Base-by-base conservation (phyloP, 2,113 vertebrate genomes). In the Silurus asotus region DNA sequence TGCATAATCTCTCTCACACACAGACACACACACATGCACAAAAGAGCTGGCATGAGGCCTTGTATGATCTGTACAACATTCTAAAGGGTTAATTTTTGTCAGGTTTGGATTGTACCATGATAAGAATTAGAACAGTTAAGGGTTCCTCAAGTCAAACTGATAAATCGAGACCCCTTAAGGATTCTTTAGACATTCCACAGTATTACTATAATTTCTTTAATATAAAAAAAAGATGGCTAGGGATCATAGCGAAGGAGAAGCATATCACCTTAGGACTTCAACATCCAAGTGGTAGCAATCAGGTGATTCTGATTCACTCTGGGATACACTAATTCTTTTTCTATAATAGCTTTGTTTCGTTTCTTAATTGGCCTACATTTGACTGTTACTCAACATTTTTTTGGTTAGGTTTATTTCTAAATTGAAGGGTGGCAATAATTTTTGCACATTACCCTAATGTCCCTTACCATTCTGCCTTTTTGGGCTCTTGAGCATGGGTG, bases 1-100 rank as follows among this genome's bases (percentile, higher is more conserved):
- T 90, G 90, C 89, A 91, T 88, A 90, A 91, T 92, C 90, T 88
- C 86, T 89, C 88, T 55, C 74, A 25, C 48, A 49, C 70, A 37
- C 61, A 28, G 59, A 23, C 74, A 45, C 74, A 77, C 67, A 9
- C 17, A 6, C 6, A 72, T 5, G 28, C 17, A 53, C 19, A 65
- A 86, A 74, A 56, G 37, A 86, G 70, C 70, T 85, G 80, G 74
- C 84, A 83, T 80, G 28, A 53, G 25, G 20, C 19, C 56, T 17
- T 62, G 48, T 19, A 61, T 37, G 25, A 49, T 75, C 56, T 62
- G 70, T 59, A 25, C n/a, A 67, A 37, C 37, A 48, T 59, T 75
- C 14, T 28, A 62, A 51, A 9, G 45, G 48, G 83, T 84, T 84
- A 64, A 76, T 58, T 3, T 78, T 28, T 56, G 14, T 78, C 53